Conservation (phyloP, 2,888 invertebrate genomes). For the Tetranychus truncatus region DNA sequence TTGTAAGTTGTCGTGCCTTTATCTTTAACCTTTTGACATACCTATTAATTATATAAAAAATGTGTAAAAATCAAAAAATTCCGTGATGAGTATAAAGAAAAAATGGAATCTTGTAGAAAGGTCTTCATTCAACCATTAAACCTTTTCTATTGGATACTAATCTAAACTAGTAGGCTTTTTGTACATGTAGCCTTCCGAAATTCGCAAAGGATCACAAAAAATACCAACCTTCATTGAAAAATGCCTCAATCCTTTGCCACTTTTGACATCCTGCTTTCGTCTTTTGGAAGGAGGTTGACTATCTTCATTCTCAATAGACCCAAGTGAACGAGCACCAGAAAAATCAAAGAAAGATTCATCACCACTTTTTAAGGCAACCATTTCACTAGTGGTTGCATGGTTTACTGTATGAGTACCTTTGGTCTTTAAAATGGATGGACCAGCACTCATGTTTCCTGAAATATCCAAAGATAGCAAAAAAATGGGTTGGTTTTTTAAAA, state of each 20-base stretch:
- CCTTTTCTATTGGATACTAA: neutral
- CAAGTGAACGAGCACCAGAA: neutral
- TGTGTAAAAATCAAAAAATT: neutral
- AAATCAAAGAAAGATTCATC: neutral
- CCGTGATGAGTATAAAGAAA: neutral
- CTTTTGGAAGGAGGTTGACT: constrained; percentile 22
- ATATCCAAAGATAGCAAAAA: too few relatives aligned
- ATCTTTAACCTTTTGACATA: constrained; percentile 95
- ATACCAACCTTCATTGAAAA: constrained; percentile 74
- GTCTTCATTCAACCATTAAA: neutral
- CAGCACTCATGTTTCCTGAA: too few relatives aligned
- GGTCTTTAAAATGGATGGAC: constrained; percentile 6
- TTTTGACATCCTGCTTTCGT: constrained; percentile 52
- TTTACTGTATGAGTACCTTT: constrained; percentile 5
- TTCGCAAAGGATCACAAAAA: neutral
- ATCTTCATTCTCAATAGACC: constrained; percentile 3
- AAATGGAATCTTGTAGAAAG: neutral
- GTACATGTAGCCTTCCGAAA: neutral
- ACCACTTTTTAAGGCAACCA: neutral
- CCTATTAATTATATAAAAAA: constrained; percentile 32
- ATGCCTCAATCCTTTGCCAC: constrained; percentile 89
- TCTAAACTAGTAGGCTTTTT: neutral
- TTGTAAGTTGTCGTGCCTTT: constrained; percentile 97
- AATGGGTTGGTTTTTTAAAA: too few relatives aligned
- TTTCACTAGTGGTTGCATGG: neutral